These are phyloP conservation scores for Gasteruption jaculator DNA, from an alignment of 2,888 invertebrate genomes.

Conservation along the genomic window DNA sequence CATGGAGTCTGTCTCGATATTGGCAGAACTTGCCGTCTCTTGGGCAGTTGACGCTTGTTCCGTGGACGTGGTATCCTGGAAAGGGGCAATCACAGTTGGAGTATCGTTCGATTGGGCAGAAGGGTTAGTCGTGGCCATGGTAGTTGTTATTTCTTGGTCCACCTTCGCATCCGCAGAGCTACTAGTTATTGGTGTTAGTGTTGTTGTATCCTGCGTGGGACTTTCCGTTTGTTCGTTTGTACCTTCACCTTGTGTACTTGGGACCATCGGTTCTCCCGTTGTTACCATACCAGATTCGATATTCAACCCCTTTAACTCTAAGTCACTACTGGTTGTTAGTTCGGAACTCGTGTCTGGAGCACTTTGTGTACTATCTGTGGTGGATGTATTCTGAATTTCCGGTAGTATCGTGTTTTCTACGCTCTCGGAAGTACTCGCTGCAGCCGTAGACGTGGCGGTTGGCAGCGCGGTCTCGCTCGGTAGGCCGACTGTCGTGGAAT, in stretches of 20 bases:
- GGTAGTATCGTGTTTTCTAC: too few species aligned
- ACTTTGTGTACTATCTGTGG: too few species aligned
- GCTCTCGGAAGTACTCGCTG: too few species aligned
- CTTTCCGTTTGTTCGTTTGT: not conserved
- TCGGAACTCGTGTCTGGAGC: constrained; percentile 15
- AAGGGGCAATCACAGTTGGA: constrained; percentile 47
- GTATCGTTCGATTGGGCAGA: constrained; percentile 26
- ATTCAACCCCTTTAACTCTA: constrained; percentile 9
- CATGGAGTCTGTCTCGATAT: constrained; percentile 32
- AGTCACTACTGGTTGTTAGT: constrained; percentile 24
- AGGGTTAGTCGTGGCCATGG: constrained; percentile 8
- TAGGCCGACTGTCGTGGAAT: too few species aligned
- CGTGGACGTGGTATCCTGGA: constrained; percentile 47
- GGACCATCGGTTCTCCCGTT: constrained; percentile 9
- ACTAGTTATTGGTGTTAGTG: constrained; percentile 6
- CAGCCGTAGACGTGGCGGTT: constrained; percentile 10
- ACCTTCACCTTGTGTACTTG: constrained; percentile 5
- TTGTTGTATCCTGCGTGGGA: constrained; percentile 9
- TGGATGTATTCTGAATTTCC: too few species aligned
- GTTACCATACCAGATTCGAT: constrained; percentile 11
- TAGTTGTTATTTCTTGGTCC: not conserved
- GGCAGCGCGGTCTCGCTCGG: too few species aligned
- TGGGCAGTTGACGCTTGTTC: too few species aligned
- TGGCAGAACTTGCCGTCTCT: constrained; percentile 46
- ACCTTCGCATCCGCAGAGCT: constrained; percentile 11